These are phyloP conservation scores for Ptilorrhoa leucosticta DNA, from an alignment of 2,113 vertebrate species.

Conservation along the genomic window DNA sequence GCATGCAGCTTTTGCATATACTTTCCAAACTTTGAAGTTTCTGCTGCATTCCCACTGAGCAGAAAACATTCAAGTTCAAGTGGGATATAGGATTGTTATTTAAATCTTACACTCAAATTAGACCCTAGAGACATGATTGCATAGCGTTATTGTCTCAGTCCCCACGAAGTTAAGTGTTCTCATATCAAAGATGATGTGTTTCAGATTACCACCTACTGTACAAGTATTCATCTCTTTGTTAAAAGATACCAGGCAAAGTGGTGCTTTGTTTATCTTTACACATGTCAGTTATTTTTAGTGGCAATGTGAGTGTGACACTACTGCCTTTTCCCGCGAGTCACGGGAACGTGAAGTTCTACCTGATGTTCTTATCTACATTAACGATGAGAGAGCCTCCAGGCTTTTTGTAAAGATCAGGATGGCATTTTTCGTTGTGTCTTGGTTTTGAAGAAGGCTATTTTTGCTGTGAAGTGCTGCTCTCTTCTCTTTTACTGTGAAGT, in stretches of 20 bases:
- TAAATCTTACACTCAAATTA: slow-evolving; percentile 34
- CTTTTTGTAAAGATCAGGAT: background rate
- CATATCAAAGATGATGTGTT: slow-evolving; percentile 13
- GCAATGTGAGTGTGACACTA: background rate
- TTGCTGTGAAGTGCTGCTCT: background rate
- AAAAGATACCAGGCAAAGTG: background rate
- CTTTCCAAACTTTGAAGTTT: background rate
- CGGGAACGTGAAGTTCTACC: background rate
- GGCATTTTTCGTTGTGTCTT: background rate
- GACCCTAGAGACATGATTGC: slow-evolving; percentile 11
- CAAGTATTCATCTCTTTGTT: slow-evolving; percentile 10
- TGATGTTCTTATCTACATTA: background rate
- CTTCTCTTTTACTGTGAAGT: background rate
- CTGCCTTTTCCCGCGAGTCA: background rate
- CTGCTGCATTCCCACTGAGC: background rate
- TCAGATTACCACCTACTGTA: background rate
- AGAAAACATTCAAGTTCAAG: slow-evolving; percentile 15
- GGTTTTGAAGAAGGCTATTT: background rate
- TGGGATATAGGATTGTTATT: background rate
- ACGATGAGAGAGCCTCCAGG: background rate
- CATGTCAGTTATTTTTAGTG: background rate
- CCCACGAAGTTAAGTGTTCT: slow-evolving; percentile 29
- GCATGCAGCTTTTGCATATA: background rate
- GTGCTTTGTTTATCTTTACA: slow-evolving; percentile 12
- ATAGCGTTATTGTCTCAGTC: background rate